A percentile compares a stretch with the other conserved stretches of the same genome.
Conservation (phyloP, 23 tunicate species). For the Phallusia fumigata region DNA sequence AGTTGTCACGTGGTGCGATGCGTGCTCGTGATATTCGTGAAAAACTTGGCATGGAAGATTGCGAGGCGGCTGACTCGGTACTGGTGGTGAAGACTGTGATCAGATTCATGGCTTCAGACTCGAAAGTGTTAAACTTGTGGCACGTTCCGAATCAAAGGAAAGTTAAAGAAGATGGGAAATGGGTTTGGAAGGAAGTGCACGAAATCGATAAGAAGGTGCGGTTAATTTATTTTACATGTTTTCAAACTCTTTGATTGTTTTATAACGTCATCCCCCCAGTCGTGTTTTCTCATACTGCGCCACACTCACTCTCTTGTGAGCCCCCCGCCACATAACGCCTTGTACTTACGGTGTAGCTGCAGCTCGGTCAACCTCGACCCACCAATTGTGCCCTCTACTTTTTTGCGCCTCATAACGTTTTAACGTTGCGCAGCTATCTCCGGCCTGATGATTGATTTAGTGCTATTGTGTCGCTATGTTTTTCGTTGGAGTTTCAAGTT, state of each 20-base stretch:
- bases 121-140: slow-evolving; percentile 4
- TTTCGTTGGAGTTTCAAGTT: background rate
- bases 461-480: too few species aligned
- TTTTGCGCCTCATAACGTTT: too few species aligned
- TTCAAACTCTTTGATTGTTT: background rate
- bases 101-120: slow-evolving; percentile 30
- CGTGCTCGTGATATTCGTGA: slow-evolving; percentile 27
- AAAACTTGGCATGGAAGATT: slow-evolving; percentile 15
- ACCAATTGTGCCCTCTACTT: too few species aligned
- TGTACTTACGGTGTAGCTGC: too few species aligned
- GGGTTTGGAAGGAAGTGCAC: slow-evolving; percentile 13
- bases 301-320: too few species aligned
- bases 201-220: slow-evolving; percentile 11
- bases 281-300: too few species aligned
- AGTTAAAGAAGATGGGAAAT: background rate
- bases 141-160: slow-evolving; percentile 26
- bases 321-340: too few species aligned
- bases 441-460: too few species aligned
- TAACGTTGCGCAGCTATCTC: too few species aligned
- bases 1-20: slow-evolving; percentile 23
- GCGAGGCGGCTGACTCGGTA: background rate
- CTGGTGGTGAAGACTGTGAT: slow-evolving; percentile 15
- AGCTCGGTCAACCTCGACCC: too few species aligned
- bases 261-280: too few species aligned
- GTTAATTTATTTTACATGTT: background rate